Percentiles rank a stretch among this genome's conserved stretches.
These are phyloP conservation scores for Ctena decussata DNA, from an alignment of 2,888 invertebrate species.

Conservation along the genomic window DNA sequence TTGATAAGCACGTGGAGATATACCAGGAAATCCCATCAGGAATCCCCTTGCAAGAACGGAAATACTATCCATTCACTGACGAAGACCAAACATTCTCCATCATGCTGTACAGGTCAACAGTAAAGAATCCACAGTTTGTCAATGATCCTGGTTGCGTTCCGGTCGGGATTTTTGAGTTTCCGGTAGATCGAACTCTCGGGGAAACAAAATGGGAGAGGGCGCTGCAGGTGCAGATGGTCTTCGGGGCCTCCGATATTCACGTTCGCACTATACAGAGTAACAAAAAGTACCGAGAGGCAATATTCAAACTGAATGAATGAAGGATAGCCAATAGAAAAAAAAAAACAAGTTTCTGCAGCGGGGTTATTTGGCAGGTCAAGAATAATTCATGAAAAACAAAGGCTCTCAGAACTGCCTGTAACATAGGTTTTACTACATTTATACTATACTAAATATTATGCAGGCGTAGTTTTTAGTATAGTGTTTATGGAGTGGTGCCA, in stretches of 20 bases:
- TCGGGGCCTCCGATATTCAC: background rate
- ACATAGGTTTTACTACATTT: too few relatives aligned
- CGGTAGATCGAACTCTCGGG: background rate
- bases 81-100: constrained; percentile 2
- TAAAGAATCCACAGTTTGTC: constrained; percentile 21
- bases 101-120: constrained; percentile 14
- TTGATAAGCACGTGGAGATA: constrained; percentile 39
- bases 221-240: background rate
- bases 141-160: constrained; percentile 19
- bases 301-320: background rate
- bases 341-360: too few relatives aligned
- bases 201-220: background rate
- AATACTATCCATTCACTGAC: constrained; percentile 18
- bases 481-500: too few relatives aligned
- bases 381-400: too few relatives aligned
- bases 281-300: background rate
- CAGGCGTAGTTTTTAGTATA: too few relatives aligned
- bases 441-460: too few relatives aligned
- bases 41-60: background rate
- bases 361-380: too few relatives aligned
- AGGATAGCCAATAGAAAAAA: background rate
- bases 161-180: background rate
- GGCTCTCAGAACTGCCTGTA: too few relatives aligned
- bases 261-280: background rate
- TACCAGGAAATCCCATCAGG: background rate